A percentile compares a stretch with the other conserved stretches of the same genome.
Conservation (phyloP, 2,888 invertebrate genomes). For the Tortricodes alternella region DNA sequence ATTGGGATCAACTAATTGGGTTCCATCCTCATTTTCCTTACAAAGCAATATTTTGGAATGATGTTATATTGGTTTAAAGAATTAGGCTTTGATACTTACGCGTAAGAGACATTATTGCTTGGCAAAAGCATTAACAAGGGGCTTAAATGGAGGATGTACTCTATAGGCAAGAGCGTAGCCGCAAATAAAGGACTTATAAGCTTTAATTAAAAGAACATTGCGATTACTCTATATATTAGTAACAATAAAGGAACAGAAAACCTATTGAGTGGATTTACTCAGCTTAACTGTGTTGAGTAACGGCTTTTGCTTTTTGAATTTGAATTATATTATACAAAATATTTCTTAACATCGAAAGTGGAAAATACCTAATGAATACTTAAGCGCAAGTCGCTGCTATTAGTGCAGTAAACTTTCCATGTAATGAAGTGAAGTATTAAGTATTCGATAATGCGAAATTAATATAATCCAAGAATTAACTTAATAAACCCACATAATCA, state of each 20-base stretch:
- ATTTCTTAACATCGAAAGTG: not conserved
- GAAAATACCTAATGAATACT: too few species aligned
- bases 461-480: too few species aligned
- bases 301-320: too few species aligned
- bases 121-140: conserved; percentile 33
- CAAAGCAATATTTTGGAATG: not conserved
- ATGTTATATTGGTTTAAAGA: not conserved
- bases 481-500: too few species aligned
- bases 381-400: too few species aligned
- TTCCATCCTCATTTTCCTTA: conserved; percentile 10
- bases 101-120: conserved; percentile 30
- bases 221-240: conserved; percentile 67
- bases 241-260: conserved; percentile 52
- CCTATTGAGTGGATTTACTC: conserved; percentile 34
- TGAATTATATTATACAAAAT: not conserved
- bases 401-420: too few species aligned
- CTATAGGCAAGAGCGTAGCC: conserved; percentile 43
- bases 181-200: conserved; percentile 60
- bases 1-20: conserved; percentile 26
- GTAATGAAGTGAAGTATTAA: too few species aligned
- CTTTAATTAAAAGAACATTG: conserved; percentile 70
- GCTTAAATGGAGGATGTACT: conserved; percentile 37
- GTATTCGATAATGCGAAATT: too few species aligned
- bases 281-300: conserved; percentile 1
- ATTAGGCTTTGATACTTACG: conserved; percentile 17